Evolutionary conservation across 2,888 invertebrate genomes (phyloP), one percentile per base, ranked within the genome.

Genomic region (Spilarctia lutea): DNA sequence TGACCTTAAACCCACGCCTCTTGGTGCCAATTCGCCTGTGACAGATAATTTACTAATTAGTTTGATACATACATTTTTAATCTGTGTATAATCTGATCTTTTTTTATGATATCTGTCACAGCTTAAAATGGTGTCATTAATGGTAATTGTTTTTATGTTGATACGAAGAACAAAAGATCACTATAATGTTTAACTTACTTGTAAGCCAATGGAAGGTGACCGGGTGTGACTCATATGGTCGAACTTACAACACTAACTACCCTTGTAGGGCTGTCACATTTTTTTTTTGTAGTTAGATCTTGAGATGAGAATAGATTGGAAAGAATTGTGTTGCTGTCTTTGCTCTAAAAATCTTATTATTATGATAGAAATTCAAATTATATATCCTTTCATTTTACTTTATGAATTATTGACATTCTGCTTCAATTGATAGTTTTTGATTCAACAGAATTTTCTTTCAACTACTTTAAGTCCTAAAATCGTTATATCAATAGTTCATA

Each of bases 131-230:
- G 8, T n/a, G 7, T 20, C 13, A 56, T 6, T 16, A 27, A 60
- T 27, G 35, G n/a, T 72, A 65, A 33, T 39, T 39, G 65, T 11
- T 65, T 20, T 35, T 24, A 65, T 65, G 35, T 65, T 24, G 52
- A 16, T 39, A 6, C 52, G 33, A 24, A 65, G 56, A 72, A 69
- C 65, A 69, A 65, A 68, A 76, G 45, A 73, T 68, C 73, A 76
- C 71, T 65, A 56, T n/a, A 56, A 73, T 71, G 35, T 73, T 73
- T 67, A 72, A 65, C 80, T 90, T 91, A 90, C 88, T 86, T 86
- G 81, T 81, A 80, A 84, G 84, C 90, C 90, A 86, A 85, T 86
- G 81, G 81, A 80, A 84, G 84, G 84, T 84, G 85, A 83, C 78
- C 81, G 73, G 68, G 78, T 77, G 80, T 87, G 86, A 85, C 76